Conservation (phyloP, 2,113 vertebrate species). For the Notarius lentiginosus region DNA sequence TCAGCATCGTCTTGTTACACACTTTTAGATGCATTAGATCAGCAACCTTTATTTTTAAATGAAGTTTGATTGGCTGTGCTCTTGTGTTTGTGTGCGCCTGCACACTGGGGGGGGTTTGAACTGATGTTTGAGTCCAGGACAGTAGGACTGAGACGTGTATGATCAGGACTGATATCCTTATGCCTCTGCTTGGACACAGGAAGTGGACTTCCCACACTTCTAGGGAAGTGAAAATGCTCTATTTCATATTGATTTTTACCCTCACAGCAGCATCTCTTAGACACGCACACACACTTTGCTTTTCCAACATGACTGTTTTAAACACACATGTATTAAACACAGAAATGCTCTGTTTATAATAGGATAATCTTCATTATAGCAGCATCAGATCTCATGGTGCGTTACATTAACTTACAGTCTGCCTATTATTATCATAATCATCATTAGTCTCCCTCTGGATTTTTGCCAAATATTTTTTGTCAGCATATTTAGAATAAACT, state of each 20-base stretch:
- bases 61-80: background rate
- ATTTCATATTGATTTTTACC: background rate
- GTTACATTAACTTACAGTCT: background rate
- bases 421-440: background rate
- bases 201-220: background rate
- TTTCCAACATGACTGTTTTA: background rate
- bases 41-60: background rate
- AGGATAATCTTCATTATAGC: background rate
- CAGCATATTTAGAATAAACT: background rate
- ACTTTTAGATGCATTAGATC: background rate
- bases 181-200: slow-evolving; percentile 16
- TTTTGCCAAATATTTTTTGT: slow-evolving; percentile 10
- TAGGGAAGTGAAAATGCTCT: background rate
- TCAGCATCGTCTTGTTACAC: background rate
- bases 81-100: background rate
- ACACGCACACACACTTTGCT: background rate
- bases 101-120: background rate
- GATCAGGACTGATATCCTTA: slow-evolving; percentile 54
- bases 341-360: background rate
- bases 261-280: background rate
- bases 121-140: background rate
- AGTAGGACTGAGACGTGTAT: slow-evolving; percentile 9
- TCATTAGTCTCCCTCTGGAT: background rate
- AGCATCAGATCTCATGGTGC: background rate
- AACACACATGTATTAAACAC: background rate